Evolutionary conservation across 2,888 invertebrate genomes (phyloP).

Genomic region (Microdon myrmicae): DNA sequence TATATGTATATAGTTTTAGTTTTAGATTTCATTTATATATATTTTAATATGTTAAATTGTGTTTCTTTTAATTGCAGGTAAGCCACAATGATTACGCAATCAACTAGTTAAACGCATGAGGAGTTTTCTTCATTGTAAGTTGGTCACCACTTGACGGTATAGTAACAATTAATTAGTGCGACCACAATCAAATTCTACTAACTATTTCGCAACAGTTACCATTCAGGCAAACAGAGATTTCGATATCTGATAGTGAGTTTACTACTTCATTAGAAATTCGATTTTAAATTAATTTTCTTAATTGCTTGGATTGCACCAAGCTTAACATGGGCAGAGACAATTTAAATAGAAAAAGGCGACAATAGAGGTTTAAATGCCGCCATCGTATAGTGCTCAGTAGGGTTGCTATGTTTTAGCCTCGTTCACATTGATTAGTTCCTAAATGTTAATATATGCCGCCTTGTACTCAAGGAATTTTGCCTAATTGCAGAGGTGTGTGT

Average conservation of each 20-base stretch:
- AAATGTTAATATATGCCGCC: slow-evolving; percentile 43
- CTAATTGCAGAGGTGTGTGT: too few relatives aligned
- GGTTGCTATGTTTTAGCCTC: slow-evolving; percentile 6
- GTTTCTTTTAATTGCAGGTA: too few relatives aligned
- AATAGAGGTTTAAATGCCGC: too few relatives aligned
- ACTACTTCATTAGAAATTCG: slow-evolving; percentile 35
- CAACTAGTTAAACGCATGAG: too few relatives aligned
- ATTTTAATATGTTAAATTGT: too few relatives aligned
- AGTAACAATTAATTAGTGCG: too few relatives aligned
- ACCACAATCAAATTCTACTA: slow-evolving; percentile 12
- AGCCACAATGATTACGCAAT: too few relatives aligned
- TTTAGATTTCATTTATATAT: too few relatives aligned
- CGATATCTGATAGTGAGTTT: slow-evolving; percentile 21
- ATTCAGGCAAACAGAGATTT: slow-evolving; percentile 41
- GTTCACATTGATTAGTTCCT: slow-evolving; percentile 7
- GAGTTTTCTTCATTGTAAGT: too few relatives aligned
- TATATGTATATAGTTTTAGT: too few relatives aligned
- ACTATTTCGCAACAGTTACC: slow-evolving; percentile 16
- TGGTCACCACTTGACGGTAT: too few relatives aligned
- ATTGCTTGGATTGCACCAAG: slow-evolving; percentile 38
- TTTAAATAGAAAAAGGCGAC: slow-evolving; percentile 40
- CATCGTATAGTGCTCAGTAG: too few relatives aligned
- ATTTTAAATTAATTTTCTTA: slow-evolving; percentile 48
- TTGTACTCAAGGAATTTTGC: slow-evolving; percentile 18
- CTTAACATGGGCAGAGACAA: slow-evolving; percentile 19